Conservation (phyloP, 2,888 invertebrate species). For the Dasypogon diadema region DNA sequence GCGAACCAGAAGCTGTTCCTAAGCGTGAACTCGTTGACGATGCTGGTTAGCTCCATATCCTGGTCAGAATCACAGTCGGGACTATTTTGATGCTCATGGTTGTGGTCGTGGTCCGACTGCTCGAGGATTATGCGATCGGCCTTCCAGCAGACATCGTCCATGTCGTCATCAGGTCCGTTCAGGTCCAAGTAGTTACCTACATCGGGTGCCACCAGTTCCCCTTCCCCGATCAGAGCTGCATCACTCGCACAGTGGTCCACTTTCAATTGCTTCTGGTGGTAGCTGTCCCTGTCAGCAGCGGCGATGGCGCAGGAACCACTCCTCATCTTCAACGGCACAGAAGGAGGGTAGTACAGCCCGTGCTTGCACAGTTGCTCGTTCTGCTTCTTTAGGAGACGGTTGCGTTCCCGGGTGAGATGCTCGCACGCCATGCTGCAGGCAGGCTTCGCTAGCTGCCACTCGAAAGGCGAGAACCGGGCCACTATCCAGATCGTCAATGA, state of each 20-base stretch:
- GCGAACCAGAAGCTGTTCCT: slow-evolving; percentile 90
- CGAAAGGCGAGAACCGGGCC: slow-evolving; percentile 86
- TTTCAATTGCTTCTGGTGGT: background rate
- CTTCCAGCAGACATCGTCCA: background rate
- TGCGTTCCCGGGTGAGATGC: background rate
- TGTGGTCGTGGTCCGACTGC: no score
- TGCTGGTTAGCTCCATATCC: slow-evolving; percentile 62
- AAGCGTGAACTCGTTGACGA: slow-evolving; percentile 85
- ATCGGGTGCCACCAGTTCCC: background rate
- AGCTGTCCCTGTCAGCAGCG: background rate
- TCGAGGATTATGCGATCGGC: background rate
- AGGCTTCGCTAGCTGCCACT: slow-evolving; percentile 77
- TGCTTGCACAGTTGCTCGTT: background rate
- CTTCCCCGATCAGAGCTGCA: background rate
- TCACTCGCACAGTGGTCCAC: background rate
- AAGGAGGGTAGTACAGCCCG: background rate
- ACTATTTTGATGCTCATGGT: background rate
- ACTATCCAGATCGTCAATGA: slow-evolving; percentile 86
- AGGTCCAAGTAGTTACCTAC: background rate
- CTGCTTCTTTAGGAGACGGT: slow-evolving; percentile 9
- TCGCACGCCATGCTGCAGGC: slow-evolving; percentile 65
- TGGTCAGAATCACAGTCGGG: slow-evolving; percentile 55
- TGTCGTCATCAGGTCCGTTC: background rate
- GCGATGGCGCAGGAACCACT: background rate
- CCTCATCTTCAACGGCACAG: background rate